Evolutionary conservation across 2,888 invertebrate species (phyloP).

Genomic region (Altica lythri): DNA sequence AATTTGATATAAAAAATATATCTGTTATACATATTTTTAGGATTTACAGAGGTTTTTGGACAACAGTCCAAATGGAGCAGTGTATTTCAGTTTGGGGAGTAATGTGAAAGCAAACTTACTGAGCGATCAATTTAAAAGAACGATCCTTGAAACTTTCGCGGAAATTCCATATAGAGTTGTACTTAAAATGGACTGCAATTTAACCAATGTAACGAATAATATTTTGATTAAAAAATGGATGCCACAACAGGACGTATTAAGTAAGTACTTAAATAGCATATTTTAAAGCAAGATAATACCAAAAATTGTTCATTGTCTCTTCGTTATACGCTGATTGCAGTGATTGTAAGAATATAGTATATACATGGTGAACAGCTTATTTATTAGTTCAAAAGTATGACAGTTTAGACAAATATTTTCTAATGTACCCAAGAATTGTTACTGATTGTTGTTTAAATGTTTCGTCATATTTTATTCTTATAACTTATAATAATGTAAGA

Average conservation of each 20-base stretch:
- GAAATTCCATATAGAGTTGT: constrained; percentile 53
- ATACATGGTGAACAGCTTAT: too few relatives aligned
- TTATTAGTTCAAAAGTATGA: too few relatives aligned
- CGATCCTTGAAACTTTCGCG: constrained; percentile 50
- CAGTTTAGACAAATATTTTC: too few relatives aligned
- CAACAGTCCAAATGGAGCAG: constrained; percentile 49
- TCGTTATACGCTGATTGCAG: too few relatives aligned
- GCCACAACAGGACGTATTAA: constrained; percentile 52
- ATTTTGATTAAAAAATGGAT: constrained; percentile 53
- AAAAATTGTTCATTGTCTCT: too few relatives aligned
- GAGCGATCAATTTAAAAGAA: constrained; percentile 43
- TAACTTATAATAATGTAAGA: too few relatives aligned
- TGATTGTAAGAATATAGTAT: too few relatives aligned
- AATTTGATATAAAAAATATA: not conserved
- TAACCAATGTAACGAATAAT: constrained; percentile 49
- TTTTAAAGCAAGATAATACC: not conserved
- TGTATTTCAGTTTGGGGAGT: constrained; percentile 57
- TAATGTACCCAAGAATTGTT: too few relatives aligned
- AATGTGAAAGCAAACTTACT: constrained; percentile 50
- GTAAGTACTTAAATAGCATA: constrained; percentile 44
- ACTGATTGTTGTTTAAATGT: too few relatives aligned
- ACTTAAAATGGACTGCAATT: constrained; percentile 55
- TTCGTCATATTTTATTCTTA: too few relatives aligned
- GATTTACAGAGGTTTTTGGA: constrained; percentile 51
- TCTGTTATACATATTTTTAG: constrained; percentile 36